Evolutionary conservation across 2,888 invertebrate species (phyloP).

Genomic region (Magallana nippona): DNA sequence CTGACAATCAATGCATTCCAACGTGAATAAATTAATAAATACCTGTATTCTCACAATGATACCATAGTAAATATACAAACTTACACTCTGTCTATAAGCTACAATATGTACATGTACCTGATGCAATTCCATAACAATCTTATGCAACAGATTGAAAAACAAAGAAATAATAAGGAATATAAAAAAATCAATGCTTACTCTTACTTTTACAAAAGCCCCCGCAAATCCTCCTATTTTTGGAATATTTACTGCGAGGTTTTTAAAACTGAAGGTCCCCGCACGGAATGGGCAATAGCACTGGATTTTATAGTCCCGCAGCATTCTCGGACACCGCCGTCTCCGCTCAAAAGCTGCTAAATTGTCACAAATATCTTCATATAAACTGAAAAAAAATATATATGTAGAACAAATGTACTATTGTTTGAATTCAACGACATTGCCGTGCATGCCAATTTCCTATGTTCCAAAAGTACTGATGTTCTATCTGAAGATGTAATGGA

Average conservation of each 20-base stretch:
- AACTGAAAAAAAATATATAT: constrained; percentile 61
- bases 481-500: too few species aligned
- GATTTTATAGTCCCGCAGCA: constrained; percentile 68
- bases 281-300: constrained; percentile 76
- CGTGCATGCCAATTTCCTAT: too few species aligned
- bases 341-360: constrained; percentile 67
- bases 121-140: background rate
- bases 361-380: constrained; percentile 73
- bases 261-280: constrained; percentile 68
- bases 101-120: too few species aligned
- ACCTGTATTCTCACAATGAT: too few species aligned
- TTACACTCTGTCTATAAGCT: too few species aligned
- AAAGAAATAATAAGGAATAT: background rate
- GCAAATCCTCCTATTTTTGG: constrained; percentile 73
- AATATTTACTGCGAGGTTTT: constrained; percentile 70
- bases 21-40: too few species aligned
- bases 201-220: constrained; percentile 72
- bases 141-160: constrained; percentile 39
- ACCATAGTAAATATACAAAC: too few species aligned
- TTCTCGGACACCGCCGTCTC: constrained; percentile 70
- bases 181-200: constrained; percentile 60
- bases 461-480: too few species aligned
- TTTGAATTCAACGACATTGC: background rate
- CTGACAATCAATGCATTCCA: too few species aligned
- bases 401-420: background rate